Evolutionary conservation across 2,888 invertebrate genomes (phyloP).

Genomic region (Limnephilus lunatus): DNA sequence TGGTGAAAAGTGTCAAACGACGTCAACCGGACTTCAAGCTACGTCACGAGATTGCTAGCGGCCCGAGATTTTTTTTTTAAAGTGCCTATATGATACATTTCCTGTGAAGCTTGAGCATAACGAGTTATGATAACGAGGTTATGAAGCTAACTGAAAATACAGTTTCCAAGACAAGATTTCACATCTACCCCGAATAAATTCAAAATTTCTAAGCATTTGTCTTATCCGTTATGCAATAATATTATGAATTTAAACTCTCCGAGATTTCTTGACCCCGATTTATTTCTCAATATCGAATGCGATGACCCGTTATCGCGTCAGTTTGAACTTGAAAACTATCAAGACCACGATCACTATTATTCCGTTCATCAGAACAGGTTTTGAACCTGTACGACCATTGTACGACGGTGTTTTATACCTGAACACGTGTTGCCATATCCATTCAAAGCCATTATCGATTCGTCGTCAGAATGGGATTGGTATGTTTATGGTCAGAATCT

Average conservation of each 20-base stretch:
- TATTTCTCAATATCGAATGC: neutral
- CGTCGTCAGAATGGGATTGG: too few relatives aligned
- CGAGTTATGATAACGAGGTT: neutral
- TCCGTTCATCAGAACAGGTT: slow-evolving; percentile 56
- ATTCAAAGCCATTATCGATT: neutral
- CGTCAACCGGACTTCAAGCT: too few relatives aligned
- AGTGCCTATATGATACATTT: too few relatives aligned
- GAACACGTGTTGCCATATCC: slow-evolving; percentile 37
- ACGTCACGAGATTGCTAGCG: too few relatives aligned
- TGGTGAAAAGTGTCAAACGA: too few relatives aligned
- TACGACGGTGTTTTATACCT: neutral
- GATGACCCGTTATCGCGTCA: slow-evolving; percentile 31
- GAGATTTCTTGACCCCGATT: neutral
- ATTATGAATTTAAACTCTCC: neutral
- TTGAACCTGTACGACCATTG: slow-evolving; percentile 41
- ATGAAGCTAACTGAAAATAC: neutral
- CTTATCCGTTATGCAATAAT: neutral
- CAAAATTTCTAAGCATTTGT: neutral
- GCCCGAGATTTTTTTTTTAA: too few relatives aligned
- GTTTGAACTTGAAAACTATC: slow-evolving; percentile 49
- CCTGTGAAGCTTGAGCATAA: neutral
- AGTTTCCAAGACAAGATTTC: neutral
- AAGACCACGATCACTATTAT: slow-evolving; percentile 20
- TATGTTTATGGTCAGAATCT: too few relatives aligned
- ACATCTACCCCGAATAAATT: neutral